phyloP scores from a whole-genome alignment of 2,113 vertebrate species.

The Oenanthe melanoleuca region DNA sequence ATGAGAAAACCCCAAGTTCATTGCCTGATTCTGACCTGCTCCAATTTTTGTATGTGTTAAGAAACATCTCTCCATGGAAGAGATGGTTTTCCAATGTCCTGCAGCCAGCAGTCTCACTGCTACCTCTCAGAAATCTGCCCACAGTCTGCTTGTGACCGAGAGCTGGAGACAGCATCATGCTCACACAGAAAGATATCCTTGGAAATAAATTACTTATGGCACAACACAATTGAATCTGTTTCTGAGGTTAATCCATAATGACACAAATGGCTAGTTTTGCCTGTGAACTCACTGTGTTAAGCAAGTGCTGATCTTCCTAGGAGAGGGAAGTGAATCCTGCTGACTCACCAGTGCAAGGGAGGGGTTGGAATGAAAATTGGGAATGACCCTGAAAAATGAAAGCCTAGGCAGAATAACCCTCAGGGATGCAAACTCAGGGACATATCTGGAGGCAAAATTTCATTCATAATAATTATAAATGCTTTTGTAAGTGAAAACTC shows the following conservation, averaged over 20 bases:
- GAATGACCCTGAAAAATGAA: conserved; percentile 4
- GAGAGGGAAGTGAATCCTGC: background rate
- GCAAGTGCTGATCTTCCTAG: background rate
- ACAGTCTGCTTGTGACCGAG: accelerated
- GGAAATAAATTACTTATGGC: conserved; percentile 9
- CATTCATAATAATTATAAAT: background rate
- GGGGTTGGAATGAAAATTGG: background rate
- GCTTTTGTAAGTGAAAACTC: background rate
- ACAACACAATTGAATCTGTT: background rate
- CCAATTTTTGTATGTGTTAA: accelerated
- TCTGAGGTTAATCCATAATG: background rate
- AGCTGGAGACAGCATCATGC: background rate
- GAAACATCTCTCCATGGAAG: background rate
- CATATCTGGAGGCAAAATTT: conserved; percentile 1
- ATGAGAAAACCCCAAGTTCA: background rate
- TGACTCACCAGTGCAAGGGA: background rate
- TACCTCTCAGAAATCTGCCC: background rate
- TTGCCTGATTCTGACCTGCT: background rate
- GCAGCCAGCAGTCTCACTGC: background rate
- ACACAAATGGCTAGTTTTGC: background rate
- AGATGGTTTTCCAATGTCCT: background rate
- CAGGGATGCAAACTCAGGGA: background rate
- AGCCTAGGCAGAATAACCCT: background rate
- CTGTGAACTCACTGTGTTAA: background rate
- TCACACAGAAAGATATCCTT: background rate